Conservation (phyloP, 2,797 vertebrate species). For the Hydrophis major region DNA sequence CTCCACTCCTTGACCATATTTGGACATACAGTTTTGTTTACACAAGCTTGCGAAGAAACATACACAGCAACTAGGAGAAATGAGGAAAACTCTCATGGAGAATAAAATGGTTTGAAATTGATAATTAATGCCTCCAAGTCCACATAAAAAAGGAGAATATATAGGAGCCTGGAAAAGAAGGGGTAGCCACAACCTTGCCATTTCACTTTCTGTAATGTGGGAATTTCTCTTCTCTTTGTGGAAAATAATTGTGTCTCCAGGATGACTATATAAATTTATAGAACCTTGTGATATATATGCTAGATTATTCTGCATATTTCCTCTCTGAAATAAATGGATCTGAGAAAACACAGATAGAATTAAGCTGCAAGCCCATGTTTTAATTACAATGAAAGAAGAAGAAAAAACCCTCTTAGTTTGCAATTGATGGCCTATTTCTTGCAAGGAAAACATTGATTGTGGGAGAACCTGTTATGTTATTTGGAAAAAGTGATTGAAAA, state of each 20-base stretch:
- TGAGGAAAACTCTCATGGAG: no score
- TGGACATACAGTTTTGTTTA: no score
- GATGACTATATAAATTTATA: background rate
- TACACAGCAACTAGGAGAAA: no score
- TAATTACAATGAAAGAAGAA: conserved; percentile 6
- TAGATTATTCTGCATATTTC: background rate
- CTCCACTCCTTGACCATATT: no score
- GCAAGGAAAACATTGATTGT: background rate
- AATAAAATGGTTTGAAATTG: no score
- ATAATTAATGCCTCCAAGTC: no score
- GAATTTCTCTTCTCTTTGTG: background rate
- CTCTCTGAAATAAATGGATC: background rate
- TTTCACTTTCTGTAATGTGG: background rate
- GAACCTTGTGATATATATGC: background rate
- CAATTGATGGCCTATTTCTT: background rate
- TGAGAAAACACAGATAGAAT: background rate
- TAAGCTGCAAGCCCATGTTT: background rate
- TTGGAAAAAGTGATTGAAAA: conserved; percentile 15
- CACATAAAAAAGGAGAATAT: background rate
- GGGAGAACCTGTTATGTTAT: background rate
- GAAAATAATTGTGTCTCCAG: background rate
- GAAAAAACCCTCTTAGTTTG: background rate
- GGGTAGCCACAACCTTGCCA: background rate
- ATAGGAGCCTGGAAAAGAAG: background rate
- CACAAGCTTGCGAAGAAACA: no score